Evolutionary conservation across 2,113 vertebrate species (phyloP).

Genomic region (Muscicapa adusta): DNA sequence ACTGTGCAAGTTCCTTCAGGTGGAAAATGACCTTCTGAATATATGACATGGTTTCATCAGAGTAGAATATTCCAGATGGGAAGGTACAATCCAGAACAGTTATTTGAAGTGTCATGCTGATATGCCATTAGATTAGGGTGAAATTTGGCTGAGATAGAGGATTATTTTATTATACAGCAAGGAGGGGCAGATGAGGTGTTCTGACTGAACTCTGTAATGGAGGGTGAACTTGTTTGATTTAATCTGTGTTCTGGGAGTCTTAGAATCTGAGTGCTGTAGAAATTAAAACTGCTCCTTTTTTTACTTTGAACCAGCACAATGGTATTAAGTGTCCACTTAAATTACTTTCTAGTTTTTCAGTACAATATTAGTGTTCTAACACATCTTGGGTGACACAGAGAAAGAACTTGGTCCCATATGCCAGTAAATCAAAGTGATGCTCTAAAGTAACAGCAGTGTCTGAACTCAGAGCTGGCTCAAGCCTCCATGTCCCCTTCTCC

Average conservation of each 20-base stretch:
- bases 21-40: not conserved
- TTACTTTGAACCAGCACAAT: not conserved
- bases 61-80: not conserved
- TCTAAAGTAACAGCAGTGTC: not conserved
- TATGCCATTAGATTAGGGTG: not conserved
- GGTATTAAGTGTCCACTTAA: not conserved
- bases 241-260: not conserved
- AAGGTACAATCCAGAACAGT: not conserved
- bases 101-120: not conserved
- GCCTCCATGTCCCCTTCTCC: not conserved
- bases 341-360: not conserved
- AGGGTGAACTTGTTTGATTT: not conserved
- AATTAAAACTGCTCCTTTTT: not conserved
- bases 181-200: not conserved
- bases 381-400: not conserved
- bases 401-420: not conserved
- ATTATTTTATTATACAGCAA: not conserved
- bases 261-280: not conserved
- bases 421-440: not conserved
- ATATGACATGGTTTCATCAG: not conserved
- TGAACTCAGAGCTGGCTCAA: not conserved
- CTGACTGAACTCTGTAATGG: not conserved
- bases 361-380: not conserved
- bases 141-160: not conserved
- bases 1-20: not conserved